These are phyloP conservation scores for Pseudococcus viburni DNA, from an alignment of 2,888 invertebrate genomes.

Conservation along the genomic window DNA sequence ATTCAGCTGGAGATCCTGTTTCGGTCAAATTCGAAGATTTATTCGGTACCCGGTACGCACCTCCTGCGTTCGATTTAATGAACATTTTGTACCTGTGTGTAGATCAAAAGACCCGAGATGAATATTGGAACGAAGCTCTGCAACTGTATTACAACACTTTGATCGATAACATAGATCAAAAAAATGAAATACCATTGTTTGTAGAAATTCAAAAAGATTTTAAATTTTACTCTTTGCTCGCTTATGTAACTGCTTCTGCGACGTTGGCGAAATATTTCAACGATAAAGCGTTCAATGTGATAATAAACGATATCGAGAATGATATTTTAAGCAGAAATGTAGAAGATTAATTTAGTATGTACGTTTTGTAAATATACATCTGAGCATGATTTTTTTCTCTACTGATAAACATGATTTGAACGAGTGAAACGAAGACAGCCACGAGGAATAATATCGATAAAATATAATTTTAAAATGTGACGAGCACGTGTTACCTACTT, in stretches of 20 bases:
- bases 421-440: background rate
- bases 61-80: slow-evolving; percentile 48
- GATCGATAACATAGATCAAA: slow-evolving; percentile 11
- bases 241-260: background rate
- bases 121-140: slow-evolving; percentile 50
- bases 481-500: slow-evolving; percentile 72
- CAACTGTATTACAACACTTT: slow-evolving; percentile 16
- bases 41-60: background rate
- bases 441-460: background rate
- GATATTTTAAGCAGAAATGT: slow-evolving; percentile 7
- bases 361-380: background rate
- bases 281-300: background rate
- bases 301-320: slow-evolving; percentile 18
- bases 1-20: background rate
- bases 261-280: background rate
- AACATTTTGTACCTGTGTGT: slow-evolving; percentile 38
- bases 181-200: background rate
- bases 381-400: background rate
- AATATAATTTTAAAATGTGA: background rate
- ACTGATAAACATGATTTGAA: background rate
- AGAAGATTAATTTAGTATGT: background rate
- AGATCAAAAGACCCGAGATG: slow-evolving; percentile 1
- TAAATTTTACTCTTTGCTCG: slow-evolving; percentile 39
- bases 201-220: slow-evolving; percentile 33
- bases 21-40: slow-evolving; percentile 3